phyloP scores from a whole-genome alignment of 2,888 invertebrate species.

The Tupiocoris notatus region DNA sequence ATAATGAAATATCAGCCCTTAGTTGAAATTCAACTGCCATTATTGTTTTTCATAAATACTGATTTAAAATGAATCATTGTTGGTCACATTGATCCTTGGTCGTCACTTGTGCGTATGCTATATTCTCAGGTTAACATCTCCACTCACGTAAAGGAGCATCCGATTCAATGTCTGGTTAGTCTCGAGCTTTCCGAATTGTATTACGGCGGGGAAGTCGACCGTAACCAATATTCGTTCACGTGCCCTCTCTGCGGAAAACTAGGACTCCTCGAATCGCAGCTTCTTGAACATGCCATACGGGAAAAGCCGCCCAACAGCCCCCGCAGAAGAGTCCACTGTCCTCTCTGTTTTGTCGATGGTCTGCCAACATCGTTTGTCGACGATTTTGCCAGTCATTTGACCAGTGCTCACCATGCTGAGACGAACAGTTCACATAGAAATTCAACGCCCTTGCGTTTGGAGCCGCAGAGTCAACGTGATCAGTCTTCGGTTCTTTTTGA shows the following conservation, averaged over 20 bases:
- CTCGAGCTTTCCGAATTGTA: constrained; percentile 92
- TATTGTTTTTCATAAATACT: no score
- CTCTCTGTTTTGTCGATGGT: constrained; percentile 74
- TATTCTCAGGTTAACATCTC: background rate
- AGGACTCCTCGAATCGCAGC: constrained; percentile 88
- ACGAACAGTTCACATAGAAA: background rate
- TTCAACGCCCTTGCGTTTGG: background rate
- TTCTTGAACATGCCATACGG: constrained; percentile 83
- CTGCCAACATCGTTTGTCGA: background rate
- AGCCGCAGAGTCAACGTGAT: background rate
- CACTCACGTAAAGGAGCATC: constrained; percentile 86
- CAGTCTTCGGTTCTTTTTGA: background rate
- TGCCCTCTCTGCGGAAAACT: constrained; percentile 95
- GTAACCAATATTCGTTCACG: constrained; percentile 85
- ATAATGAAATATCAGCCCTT: no score
- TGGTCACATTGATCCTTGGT: background rate
- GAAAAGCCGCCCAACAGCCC: constrained; percentile 82
- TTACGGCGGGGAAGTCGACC: constrained; percentile 78
- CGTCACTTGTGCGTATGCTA: background rate
- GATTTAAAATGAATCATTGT: background rate
- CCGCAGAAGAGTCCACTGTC: constrained; percentile 88
- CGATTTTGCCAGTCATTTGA: constrained; percentile 19
- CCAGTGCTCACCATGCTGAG: background rate
- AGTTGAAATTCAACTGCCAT: no score
- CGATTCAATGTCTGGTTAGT: constrained; percentile 97